phyloP scores from a whole-genome alignment of 2,888 invertebrate genomes.

The Troides oblongomaculatus region DNA sequence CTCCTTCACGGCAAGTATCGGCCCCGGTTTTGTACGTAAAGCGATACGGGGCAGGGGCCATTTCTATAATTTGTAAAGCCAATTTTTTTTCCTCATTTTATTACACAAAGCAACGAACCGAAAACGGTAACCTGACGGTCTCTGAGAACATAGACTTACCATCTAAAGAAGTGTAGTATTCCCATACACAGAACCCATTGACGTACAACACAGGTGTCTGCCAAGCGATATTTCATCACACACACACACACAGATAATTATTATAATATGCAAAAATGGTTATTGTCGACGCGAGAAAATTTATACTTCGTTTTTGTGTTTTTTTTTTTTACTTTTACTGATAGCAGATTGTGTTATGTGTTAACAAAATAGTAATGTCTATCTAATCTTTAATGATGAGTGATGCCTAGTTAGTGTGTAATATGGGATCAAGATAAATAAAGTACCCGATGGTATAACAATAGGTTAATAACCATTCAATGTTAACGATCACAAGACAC shows the following conservation, averaged over 20 bases:
- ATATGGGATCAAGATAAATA: slow-evolving; percentile 10
- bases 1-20: slow-evolving; percentile 90
- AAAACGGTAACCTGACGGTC: too few relatives aligned
- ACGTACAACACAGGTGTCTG: slow-evolving; percentile 54
- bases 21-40: slow-evolving; percentile 92
- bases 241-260: slow-evolving; percentile 44
- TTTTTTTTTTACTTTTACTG: background rate
- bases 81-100: slow-evolving; percentile 46
- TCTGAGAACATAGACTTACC: too few relatives aligned
- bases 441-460: slow-evolving; percentile 17
- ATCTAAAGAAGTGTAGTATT: too few relatives aligned
- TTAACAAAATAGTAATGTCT: background rate
- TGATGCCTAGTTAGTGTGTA: slow-evolving; percentile 31
- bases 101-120: too few relatives aligned
- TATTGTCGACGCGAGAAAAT: background rate
- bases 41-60: slow-evolving; percentile 90
- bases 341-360: slow-evolving; percentile 11
- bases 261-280: slow-evolving; percentile 25
- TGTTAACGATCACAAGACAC: slow-evolving; percentile 59
- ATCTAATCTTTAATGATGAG: background rate
- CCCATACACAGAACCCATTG: slow-evolving; percentile 64
- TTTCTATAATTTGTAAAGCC: slow-evolving; percentile 79
- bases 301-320: background rate
- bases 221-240: slow-evolving; percentile 63
- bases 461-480: slow-evolving; percentile 59